Conservation (phyloP, 2,888 invertebrate genomes). For the Pristionchus exspectatus region DNA sequence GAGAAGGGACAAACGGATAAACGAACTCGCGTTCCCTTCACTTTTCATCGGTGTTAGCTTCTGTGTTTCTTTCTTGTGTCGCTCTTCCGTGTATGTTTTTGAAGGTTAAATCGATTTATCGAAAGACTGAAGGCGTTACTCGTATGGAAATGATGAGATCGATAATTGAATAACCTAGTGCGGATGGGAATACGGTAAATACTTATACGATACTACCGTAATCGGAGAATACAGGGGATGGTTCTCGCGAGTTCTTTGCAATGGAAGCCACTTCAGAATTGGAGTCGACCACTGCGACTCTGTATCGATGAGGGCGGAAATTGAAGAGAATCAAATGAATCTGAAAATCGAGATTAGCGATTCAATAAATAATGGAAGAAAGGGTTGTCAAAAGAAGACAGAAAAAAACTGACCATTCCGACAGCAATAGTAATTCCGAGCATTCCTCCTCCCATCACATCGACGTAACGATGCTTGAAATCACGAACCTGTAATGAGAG, state of each 20-base stretch:
- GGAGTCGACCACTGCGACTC: conserved; percentile 51
- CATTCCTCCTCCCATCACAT: conserved; percentile 70
- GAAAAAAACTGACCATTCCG: conserved; percentile 57
- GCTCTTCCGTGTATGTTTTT: neutral
- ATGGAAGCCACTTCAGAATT: conserved; percentile 34
- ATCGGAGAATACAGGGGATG: conserved; percentile 52
- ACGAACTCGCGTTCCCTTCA: neutral
- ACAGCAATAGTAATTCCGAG: conserved; percentile 67
- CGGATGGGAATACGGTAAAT: neutral
- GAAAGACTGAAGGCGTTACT: neutral
- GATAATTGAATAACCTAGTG: conserved; percentile 15
- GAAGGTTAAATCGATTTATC: neutral
- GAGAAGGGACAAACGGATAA: neutral
- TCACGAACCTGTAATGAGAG: conserved; percentile 57
- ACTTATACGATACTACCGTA: conserved; percentile 51
- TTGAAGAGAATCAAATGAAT: conserved; percentile 56
- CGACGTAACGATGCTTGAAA: conserved; percentile 69
- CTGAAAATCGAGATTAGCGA: neutral
- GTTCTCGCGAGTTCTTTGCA: conserved; percentile 52
- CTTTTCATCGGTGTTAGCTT: neutral
- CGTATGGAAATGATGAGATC: conserved; percentile 21
- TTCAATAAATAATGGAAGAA: no score
- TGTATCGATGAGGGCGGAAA: conserved; percentile 56
- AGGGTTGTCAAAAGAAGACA: neutral
- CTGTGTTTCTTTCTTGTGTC: no score